Percentiles rank a stretch among this genome's conserved stretches.
Conservation (phyloP, 2,888 invertebrate species). For the Apodemia duryi region DNA sequence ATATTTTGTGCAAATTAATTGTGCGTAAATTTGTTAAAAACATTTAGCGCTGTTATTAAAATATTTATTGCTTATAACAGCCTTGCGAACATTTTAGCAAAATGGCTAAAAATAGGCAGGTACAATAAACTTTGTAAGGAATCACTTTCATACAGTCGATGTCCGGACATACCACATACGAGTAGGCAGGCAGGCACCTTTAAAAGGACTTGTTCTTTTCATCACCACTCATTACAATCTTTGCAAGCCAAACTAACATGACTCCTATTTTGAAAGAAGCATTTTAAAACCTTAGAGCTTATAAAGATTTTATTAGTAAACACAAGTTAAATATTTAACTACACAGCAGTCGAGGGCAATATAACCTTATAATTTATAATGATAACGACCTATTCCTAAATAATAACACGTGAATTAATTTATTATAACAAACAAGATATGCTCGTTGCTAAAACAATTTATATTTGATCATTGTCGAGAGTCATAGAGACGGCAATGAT, state of each 20-base stretch:
- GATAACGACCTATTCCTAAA: conserved; percentile 11
- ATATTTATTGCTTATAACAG: not conserved
- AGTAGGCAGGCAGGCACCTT: no score
- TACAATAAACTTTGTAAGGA: not conserved
- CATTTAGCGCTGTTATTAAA: not conserved
- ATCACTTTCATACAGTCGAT: not conserved
- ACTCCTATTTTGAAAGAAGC: not conserved
- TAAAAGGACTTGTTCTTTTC: not conserved
- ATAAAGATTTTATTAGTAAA: not conserved
- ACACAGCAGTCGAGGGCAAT: conserved; percentile 9
- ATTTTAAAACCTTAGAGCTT: not conserved
- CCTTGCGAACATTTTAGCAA: not conserved
- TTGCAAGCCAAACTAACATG: not conserved
- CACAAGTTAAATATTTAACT: not conserved
- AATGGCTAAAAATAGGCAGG: not conserved
- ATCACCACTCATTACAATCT: not conserved
- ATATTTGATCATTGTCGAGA: conserved; percentile 1
- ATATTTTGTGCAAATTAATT: conserved; percentile 8
- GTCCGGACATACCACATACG: not conserved
- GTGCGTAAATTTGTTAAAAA: not conserved
- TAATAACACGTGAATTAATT: conserved; percentile 7
- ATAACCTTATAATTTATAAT: conserved; percentile 10
- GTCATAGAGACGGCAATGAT: conserved; percentile 1
- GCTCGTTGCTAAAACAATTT: conserved; percentile 9
- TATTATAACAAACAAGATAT: conserved; percentile 8